A percentile compares a stretch with the other conserved stretches of the same genome.
phyloP scores from a whole-genome alignment of 2,888 invertebrate species.

The Lepidonotus clava region DNA sequence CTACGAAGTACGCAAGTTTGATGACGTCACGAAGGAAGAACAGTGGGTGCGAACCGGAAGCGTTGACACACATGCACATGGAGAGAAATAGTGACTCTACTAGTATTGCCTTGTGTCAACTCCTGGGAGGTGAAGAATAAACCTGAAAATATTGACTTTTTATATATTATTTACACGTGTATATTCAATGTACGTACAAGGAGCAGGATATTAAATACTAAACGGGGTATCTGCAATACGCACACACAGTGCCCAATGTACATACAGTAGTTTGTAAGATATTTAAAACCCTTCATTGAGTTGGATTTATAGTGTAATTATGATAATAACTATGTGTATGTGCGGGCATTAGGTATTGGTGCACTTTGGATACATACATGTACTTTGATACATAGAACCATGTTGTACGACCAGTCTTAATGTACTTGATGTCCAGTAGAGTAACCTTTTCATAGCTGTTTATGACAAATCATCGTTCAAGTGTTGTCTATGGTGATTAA shows the following conservation, averaged over 20 bases:
- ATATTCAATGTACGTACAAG: background rate
- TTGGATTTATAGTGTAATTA: slow-evolving; percentile 44
- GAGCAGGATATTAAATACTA: background rate
- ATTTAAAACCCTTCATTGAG: slow-evolving; percentile 15
- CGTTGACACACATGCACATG: slow-evolving; percentile 17
- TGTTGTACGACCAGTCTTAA: background rate
- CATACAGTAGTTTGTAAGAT: slow-evolving; percentile 31
- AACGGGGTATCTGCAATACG: slow-evolving; percentile 38
- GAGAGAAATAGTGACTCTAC: background rate
- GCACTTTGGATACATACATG: slow-evolving; percentile 3
- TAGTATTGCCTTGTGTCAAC: background rate
- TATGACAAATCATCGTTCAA: too few species aligned
- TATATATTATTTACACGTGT: slow-evolving; percentile 21
- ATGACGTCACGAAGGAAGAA: slow-evolving; percentile 39
- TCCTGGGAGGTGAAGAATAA: background rate
- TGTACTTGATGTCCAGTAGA: slow-evolving; percentile 15
- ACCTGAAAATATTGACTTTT: background rate
- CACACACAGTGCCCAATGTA: slow-evolving; percentile 33
- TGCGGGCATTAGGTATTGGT: slow-evolving; percentile 20
- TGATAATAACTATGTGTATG: background rate
- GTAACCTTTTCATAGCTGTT: background rate
- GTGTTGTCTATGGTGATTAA: too few species aligned
- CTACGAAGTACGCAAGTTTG: slow-evolving; percentile 86
- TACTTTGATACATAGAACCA: background rate
- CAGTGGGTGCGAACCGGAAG: slow-evolving; percentile 2